phyloP scores from a whole-genome alignment of 1,140 invertebrate species.

The Latrodectus geometricus region DNA sequence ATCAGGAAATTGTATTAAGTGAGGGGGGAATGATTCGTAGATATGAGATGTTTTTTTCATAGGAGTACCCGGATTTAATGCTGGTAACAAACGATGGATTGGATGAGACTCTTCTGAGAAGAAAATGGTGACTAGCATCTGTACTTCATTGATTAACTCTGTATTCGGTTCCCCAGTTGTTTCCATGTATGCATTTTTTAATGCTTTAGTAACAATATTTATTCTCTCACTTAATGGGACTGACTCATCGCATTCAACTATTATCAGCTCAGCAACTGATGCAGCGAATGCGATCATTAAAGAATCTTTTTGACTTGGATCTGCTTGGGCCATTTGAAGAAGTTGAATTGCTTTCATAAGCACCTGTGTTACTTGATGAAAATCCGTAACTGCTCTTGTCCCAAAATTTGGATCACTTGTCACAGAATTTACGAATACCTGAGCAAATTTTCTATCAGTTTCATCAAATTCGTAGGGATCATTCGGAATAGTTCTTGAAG shows the following conservation, averaged over 20 bases:
- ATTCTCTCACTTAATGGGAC: background rate
- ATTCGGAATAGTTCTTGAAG: background rate
- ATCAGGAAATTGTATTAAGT: background rate
- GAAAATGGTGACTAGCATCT: background rate
- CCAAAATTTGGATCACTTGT: background rate
- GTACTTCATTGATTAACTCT: background rate
- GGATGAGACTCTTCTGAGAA: background rate
- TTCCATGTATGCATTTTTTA: background rate
- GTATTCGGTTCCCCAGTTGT: slow-evolving; percentile 18
- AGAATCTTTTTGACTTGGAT: slow-evolving; percentile 3
- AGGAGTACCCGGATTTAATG: background rate
- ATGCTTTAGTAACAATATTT: background rate
- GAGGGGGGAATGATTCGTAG: background rate
- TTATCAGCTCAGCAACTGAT: slow-evolving; percentile 4
- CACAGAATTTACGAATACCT: background rate
- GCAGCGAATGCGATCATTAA: slow-evolving; percentile 21
- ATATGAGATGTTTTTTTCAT: background rate
- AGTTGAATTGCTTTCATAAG: background rate
- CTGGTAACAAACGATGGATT: background rate
- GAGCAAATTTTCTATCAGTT: background rate
- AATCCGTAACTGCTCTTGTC: background rate
- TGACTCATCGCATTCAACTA: background rate
- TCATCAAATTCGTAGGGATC: slow-evolving; percentile 3
- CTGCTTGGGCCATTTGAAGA: background rate
- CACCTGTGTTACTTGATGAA: background rate